Evolutionary conservation across 2,888 invertebrate genomes (phyloP), one percentile per base, ranked within the genome.

Genomic region (Gymnosoma rotundatum): DNA sequence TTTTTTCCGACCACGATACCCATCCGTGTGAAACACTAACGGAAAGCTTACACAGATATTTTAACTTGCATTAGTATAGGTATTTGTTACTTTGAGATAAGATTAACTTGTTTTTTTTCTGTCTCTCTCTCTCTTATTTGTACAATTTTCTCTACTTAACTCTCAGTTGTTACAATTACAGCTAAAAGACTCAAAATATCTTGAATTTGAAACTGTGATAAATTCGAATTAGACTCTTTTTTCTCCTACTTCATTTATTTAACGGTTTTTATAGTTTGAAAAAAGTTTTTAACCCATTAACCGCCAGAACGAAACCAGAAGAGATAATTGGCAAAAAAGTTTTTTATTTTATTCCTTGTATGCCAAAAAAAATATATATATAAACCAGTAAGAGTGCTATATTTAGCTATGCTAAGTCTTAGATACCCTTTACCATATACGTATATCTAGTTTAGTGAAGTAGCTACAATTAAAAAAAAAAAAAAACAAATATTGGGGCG

Each of bases 41-140:
- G 32, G 60, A 58, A 75, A 80, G 52, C 36, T 72, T 79, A 66
- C 48, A 70, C 70, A 72, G 66, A 72, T 75, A 78, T 60, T 18
- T 60, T 69, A 69, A 14, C 21, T 2, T 20, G 9, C 32, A 38
- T 48, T 32, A 8, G 74, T 56, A 48, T 42, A 81, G 10, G 32
- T 10, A n/a, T 18, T 56, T 50, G 25, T 79, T 73, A 48, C 21
- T 58, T 60, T 25, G 12, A 76, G 79, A 83, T 83, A 78, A 83
- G 80, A 66, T 67, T 58, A 45, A 79, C 72, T 42, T 50, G 66
- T 9, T 58, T 64, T 20, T 58, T 36, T 4, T 25, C 25, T 20
- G n/a, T 78, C 20, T 38, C 50, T 60, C 20, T 69, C 20, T 66
- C 3, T 21, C n/a, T 54, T 32, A 45, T 42, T 14, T n/a, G 20